Base-by-base conservation (phyloP, 2,797 vertebrate genomes). In the Erithacus rubecula region DNA sequence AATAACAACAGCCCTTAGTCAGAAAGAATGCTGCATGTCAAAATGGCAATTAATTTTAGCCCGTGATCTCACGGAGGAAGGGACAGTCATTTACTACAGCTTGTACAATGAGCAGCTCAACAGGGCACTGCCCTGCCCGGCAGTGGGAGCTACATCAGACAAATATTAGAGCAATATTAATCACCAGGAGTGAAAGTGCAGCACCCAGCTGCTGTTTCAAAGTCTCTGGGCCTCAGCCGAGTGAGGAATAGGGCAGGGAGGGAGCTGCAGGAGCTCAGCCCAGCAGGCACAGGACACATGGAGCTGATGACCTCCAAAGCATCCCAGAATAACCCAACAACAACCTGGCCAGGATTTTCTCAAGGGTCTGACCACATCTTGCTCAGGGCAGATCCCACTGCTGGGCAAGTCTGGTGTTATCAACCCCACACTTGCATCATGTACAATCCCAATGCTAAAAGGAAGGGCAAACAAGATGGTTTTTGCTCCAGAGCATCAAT, bases 41-140 rank as follows among this genome's bases (percentile, higher is more conserved):
- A 84, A 90, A 86, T 82, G 3, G 1, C 58, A 74, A 91, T 97
- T 95, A 90, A 94, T 94, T 94, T 96, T 87, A 96, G 90, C 70
- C 67, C 6, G 3, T 96, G 95, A 96, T 91, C 87, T 96, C 93
- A 90, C 3, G 2, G 77, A 94, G 94, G 95, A 96, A 95, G 87
- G 83, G 94, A 95, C 80, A 67, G 85, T 86, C 90, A 91, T 96
- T 96, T 93, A 70, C 93, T 56, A 26, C 34, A 70, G 70, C 44
- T 74, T 10, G 4, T 69, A 96, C 94, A 95, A 91, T 79, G 70
- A 71, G 69, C 82, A 94, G 84, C 84, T 52, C 91, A 81, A 87
- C 91, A 86, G 89, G 93, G 94, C 44, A 1, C 95, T 93, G 92
- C 94, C 94, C 91, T 90, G 79, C 89, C 77, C 8, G 0, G 32